A percentile compares a stretch with the other conserved stretches of the same genome.
Conservation (phyloP, 2,113 vertebrate genomes). For the Pyxicephalus adspersus region DNA sequence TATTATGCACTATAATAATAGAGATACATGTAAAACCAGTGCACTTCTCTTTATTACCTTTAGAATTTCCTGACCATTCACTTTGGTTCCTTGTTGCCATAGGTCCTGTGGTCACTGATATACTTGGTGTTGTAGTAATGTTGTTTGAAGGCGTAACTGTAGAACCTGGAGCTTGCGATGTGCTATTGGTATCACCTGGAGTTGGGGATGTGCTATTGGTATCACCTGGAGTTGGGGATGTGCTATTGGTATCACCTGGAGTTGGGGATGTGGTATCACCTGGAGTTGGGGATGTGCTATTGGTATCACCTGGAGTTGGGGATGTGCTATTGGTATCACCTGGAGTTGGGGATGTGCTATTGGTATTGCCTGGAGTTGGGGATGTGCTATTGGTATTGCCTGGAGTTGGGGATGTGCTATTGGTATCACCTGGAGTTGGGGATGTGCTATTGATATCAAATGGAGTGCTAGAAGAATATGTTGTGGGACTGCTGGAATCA, state of each 20-base stretch:
- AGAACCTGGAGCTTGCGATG: background rate
- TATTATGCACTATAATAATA: too few relatives aligned
- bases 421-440: background rate
- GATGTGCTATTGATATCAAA: background rate
- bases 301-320: background rate
- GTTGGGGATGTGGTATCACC: background rate
- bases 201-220: too few relatives aligned
- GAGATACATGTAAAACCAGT: too few relatives aligned
- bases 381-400: background rate
- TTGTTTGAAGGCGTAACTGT: slow-evolving; percentile 2
- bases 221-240: background rate
- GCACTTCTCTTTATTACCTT: slow-evolving; percentile 8
- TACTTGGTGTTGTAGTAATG: background rate
- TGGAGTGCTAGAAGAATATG: too few relatives aligned
- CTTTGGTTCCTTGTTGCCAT: background rate
- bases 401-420: background rate
- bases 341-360: background rate
- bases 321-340: background rate
- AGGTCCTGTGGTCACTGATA: background rate
- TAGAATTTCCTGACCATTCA: background rate
- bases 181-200: background rate
- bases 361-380: background rate
- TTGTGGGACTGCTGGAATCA: too few relatives aligned
- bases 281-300: background rate
- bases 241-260: background rate